phyloP scores from a whole-genome alignment of 2,797 vertebrate genomes.

The Lerista edwardsae region DNA sequence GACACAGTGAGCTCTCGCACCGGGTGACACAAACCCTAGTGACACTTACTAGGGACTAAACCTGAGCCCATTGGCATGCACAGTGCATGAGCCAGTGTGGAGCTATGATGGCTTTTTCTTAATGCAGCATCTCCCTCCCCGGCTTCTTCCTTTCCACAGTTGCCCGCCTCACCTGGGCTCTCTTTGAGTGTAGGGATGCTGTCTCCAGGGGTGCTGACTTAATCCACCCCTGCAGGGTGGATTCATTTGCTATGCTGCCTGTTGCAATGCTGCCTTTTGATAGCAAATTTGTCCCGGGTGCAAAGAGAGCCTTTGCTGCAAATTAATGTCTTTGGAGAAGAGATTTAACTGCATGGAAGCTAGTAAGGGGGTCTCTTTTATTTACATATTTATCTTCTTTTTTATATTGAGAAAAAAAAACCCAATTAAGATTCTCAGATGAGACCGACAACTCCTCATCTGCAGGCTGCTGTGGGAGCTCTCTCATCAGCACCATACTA shows the following conservation, averaged over 20 bases:
- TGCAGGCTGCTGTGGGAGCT: conserved; percentile 31
- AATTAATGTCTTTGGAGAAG: conserved; percentile 37
- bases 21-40: too few relatives aligned
- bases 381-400: conserved; percentile 50
- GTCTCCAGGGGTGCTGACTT: neutral
- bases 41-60: too few relatives aligned
- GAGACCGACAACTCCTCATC: conserved; percentile 50
- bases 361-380: conserved; percentile 46
- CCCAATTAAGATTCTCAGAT: conserved; percentile 66
- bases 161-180: neutral
- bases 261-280: conserved; percentile 16
- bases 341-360: conserved; percentile 10
- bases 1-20: too few relatives aligned
- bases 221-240: neutral
- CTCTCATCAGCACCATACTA: conserved; percentile 21
- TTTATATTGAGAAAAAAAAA: conserved; percentile 46
- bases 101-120: too few relatives aligned
- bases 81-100: too few relatives aligned
- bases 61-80: neutral
- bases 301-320: conserved; percentile 32
- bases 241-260: conserved; percentile 5
- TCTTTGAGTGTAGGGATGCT: too few relatives aligned
- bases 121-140: too few relatives aligned
- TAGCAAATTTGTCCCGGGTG: neutral
- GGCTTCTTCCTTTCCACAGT: neutral